A percentile compares a stretch with the other conserved stretches of the same genome.
These are phyloP conservation scores for Xylota segnis DNA, from an alignment of 2,888 invertebrate genomes.

Conservation along the genomic window DNA sequence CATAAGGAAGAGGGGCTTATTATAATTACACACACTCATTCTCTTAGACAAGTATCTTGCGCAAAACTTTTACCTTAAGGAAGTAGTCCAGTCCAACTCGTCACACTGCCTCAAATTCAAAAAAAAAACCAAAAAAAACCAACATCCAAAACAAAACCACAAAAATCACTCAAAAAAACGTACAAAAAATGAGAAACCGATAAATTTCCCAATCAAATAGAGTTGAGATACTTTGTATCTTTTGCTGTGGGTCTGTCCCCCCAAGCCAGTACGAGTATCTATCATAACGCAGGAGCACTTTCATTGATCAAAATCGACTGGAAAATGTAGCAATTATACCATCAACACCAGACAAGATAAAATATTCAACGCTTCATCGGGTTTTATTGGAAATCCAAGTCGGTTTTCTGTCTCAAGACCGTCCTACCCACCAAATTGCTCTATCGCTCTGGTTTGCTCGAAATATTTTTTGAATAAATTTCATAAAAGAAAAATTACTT, in stretches of 20 bases:
- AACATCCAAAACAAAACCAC: conserved; percentile 9
- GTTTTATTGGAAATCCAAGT: conserved; percentile 2
- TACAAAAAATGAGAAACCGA: conserved; percentile 13
- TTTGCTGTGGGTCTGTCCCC: neutral
- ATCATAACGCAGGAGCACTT: conserved; percentile 50
- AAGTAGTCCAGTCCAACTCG: conserved; percentile 28
- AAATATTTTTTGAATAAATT: conserved; percentile 4
- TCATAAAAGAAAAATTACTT: conserved; percentile 12
- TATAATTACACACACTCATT: conserved; percentile 44
- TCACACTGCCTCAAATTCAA: conserved; percentile 13
- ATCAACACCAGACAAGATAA: conserved; percentile 41
- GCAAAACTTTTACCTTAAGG: conserved; percentile 48
- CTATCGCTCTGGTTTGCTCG: neutral
- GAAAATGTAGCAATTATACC: conserved; percentile 57
- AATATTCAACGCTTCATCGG: conserved; percentile 19
- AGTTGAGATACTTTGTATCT: conserved; percentile 5
- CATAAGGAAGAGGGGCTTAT: conserved; percentile 13
- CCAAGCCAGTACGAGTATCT: conserved; percentile 33
- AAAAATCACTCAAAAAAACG: neutral
- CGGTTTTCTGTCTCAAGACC: neutral
- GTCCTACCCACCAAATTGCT: neutral
- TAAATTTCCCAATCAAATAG: conserved; percentile 26
- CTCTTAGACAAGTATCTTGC: conserved; percentile 42
- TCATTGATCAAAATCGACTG: conserved; percentile 35
- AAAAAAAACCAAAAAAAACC: conserved; percentile 26